Conservation (phyloP, 2,113 vertebrate genomes). For the Peromyscus leucopus region DNA sequence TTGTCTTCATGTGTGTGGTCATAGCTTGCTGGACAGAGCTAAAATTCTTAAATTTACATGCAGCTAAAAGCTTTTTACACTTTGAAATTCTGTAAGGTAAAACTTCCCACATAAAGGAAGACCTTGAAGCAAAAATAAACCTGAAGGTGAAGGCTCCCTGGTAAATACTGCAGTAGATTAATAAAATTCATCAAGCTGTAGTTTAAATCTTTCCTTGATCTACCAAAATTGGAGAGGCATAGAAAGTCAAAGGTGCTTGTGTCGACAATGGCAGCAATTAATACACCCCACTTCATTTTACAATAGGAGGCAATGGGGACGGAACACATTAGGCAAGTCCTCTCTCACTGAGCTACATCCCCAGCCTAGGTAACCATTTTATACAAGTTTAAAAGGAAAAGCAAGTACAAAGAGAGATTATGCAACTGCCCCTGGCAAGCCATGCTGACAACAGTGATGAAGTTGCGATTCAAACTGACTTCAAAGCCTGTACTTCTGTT, state of each 20-base stretch:
- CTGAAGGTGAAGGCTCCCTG: neutral
- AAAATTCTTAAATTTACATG: neutral
- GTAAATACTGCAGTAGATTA: slow-evolving; percentile 11
- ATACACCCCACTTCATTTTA: slow-evolving; percentile 7
- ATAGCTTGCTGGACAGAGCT: neutral
- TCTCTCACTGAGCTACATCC: neutral
- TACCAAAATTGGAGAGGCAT: neutral
- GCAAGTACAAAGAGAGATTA: slow-evolving; percentile 22
- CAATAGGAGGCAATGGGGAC: neutral
- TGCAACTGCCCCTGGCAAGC: neutral
- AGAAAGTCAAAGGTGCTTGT: neutral
- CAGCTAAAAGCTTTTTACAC: neutral
- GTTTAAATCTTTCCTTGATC: neutral
- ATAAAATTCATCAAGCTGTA: slow-evolving; percentile 41
- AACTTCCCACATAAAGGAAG: neutral
- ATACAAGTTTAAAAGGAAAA: neutral
- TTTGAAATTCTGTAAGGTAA: slow-evolving; percentile 13
- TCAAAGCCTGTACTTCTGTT: neutral
- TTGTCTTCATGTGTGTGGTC: neutral
- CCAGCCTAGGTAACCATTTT: neutral
- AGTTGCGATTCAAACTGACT: neutral
- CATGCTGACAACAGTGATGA: neutral
- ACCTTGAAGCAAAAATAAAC: neutral
- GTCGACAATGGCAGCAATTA: neutral
- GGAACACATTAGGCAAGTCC: neutral